Base-by-base conservation (phyloP, 1,140 invertebrate species). In the Temnothorax curvispinosus region DNA sequence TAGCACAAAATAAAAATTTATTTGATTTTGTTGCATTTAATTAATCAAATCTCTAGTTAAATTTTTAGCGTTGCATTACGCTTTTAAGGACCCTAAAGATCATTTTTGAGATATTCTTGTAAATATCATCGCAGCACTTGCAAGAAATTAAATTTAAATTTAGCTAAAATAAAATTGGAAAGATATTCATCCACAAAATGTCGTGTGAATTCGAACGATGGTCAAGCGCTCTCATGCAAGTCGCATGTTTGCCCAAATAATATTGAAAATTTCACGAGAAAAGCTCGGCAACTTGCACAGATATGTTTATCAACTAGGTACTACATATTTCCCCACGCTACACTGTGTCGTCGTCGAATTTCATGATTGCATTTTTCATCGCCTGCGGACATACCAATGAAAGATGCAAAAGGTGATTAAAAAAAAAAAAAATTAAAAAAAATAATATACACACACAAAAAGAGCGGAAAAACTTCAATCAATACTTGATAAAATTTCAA, bases 311-410 rank as follows among this genome's bases (percentile, higher is more conserved):
- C 69, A 78, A 67, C 69, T 5, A 41, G n/a, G 56, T 69, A 47
- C 27, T 47, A 86, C 58, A 81, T 50, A 64, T 87, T 77, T 69
- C 35, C 35, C 32, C 15, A n/a, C 3, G 44, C 15, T 13, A 7
- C 35, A 62, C 18, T 41, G 21, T 60, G 18, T 81, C 52, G 64
- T 62, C 52, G 64, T 62, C 52, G 44, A 78, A 82, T 90, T 84
- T 84, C 60, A 75, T 89, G 72, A 78, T 60, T 47, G 71, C 56
- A 50, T 85, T 71, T 62, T 85, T 69, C 82, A 11, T 50, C 47
- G 65, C 32, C 35, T 58, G n/a, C 56, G 32, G 65, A 56, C 60
- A 21, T n/a, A 21, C 9, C 21, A 21, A 56, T 60, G 56, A 87
- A 86, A 54, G 21, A 67, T 60, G 56, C 35, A 32, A 75, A 56